phyloP scores from a whole-genome alignment of 2,113 vertebrate species.

The Microcebus tavaratra region DNA sequence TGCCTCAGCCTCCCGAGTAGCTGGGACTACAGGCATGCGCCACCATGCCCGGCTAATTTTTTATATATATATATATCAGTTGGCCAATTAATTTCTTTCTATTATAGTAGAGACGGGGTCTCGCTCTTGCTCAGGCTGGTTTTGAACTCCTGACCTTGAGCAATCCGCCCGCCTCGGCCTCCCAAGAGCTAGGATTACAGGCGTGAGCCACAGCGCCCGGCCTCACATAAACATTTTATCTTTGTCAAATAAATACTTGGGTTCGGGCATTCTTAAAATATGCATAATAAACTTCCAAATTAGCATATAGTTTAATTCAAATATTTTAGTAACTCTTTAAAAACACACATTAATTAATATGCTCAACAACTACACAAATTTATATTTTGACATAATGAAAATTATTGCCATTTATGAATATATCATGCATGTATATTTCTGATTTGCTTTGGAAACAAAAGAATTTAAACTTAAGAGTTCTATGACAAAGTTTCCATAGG shows the following conservation, averaged over 20 bases:
- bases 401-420: neutral
- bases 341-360: neutral
- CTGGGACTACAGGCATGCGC: too few species aligned
- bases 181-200: too few species aligned
- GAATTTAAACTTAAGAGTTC: conserved; percentile 20
- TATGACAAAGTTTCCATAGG: neutral
- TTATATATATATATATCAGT: too few species aligned
- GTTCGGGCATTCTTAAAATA: conserved; percentile 26
- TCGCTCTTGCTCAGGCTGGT: too few species aligned
- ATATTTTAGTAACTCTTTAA: neutral
- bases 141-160: too few species aligned
- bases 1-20: too few species aligned
- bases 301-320: neutral
- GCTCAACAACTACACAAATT: neutral
- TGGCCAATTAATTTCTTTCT: too few species aligned
- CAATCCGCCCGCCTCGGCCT: too few species aligned
- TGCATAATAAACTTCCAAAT: neutral
- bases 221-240: conserved; percentile 1
- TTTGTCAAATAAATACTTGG: neutral
- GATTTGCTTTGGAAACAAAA: conserved; percentile 42
- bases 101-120: too few species aligned
- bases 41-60: too few species aligned
- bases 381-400: conserved; percentile 34
- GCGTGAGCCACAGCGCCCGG: too few species aligned
- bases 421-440: neutral